These are phyloP conservation scores for Hemibagrus guttatus DNA, from an alignment of 2,797 vertebrate species.

Conservation along the genomic window DNA sequence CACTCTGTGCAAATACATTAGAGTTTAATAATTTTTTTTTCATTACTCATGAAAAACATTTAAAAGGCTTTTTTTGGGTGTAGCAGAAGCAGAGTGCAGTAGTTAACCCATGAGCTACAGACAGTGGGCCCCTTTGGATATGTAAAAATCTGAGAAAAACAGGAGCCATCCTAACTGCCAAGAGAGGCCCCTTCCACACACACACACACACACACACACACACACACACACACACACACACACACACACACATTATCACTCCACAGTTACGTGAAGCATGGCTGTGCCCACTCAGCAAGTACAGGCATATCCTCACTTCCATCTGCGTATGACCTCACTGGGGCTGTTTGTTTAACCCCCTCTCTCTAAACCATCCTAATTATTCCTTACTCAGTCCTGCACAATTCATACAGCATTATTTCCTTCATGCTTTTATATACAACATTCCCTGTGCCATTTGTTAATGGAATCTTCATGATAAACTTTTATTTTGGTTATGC, in stretches of 20 bases:
- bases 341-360: slow-evolving; percentile 81
- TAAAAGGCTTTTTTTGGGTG: neutral
- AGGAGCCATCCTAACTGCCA: slow-evolving; percentile 12
- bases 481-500: slow-evolving; percentile 57
- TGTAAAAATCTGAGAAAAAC: slow-evolving; percentile 18
- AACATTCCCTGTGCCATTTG: neutral
- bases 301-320: slow-evolving; percentile 79
- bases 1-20: neutral
- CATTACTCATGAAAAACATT: neutral
- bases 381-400: slow-evolving; percentile 73
- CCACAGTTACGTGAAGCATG: slow-evolving; percentile 73
- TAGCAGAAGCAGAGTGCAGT: neutral
- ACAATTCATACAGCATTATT: slow-evolving; percentile 56
- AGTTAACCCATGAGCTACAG: neutral
- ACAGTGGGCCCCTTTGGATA: neutral
- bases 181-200: slow-evolving; percentile 14
- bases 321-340: slow-evolving; percentile 80
- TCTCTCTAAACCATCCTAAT: slow-evolving; percentile 80
- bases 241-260: slow-evolving; percentile 10
- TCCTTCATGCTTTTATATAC: neutral
- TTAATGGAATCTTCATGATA: neutral
- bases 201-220: slow-evolving; percentile 11
- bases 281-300: slow-evolving; percentile 83
- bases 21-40: neutral
- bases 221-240: neutral